Evolutionary conservation across 2,888 invertebrate species (phyloP).

Genomic region (Temnothorax unifasciatus): DNA sequence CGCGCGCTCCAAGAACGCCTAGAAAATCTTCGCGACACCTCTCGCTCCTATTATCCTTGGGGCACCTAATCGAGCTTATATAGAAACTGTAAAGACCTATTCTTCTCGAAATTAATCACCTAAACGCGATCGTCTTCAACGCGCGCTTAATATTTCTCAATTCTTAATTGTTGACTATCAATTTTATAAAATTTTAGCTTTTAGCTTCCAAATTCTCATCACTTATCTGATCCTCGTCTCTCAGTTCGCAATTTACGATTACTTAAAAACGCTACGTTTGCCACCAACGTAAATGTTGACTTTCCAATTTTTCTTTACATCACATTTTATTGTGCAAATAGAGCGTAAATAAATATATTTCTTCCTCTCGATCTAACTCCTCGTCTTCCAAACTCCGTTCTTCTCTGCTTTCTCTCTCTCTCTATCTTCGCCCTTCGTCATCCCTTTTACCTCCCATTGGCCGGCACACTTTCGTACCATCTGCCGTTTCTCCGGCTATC

Average conservation of each 20-base stretch:
- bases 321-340: background rate
- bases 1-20: conserved; percentile 11
- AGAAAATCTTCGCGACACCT: conserved; percentile 39
- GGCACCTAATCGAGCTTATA: background rate
- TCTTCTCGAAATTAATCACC: background rate
- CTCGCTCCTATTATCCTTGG: background rate
- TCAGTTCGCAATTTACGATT: background rate
- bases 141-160: background rate
- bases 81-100: background rate
- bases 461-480: conserved; percentile 40
- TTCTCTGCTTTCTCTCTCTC: conserved; percentile 19
- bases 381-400: conserved; percentile 23
- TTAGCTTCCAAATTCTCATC: background rate
- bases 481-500: conserved; percentile 52
- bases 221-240: background rate
- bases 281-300: background rate
- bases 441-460: conserved; percentile 45
- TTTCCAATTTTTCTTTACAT: background rate
- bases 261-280: background rate
- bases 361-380: background rate
- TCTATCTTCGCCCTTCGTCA: conserved; percentile 40
- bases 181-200: too few relatives aligned
- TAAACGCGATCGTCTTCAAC: background rate
- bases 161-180: background rate
- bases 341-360: background rate